These are phyloP conservation scores for Adineta ricciae DNA, from an alignment of 2,888 invertebrate genomes.

Conservation along the genomic window DNA sequence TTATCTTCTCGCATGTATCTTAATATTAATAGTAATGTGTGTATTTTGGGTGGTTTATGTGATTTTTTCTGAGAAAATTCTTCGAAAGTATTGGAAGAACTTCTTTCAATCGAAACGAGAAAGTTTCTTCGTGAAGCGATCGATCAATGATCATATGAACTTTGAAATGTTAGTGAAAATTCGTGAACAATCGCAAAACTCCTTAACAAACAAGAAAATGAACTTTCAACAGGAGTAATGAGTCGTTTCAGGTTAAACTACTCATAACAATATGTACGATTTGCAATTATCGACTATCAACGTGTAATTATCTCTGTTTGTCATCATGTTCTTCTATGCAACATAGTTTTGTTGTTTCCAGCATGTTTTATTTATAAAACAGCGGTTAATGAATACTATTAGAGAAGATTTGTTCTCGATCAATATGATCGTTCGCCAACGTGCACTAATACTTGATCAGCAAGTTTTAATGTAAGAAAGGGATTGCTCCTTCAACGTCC, in stretches of 20 bases:
- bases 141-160: background rate
- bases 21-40: background rate
- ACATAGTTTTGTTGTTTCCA: background rate
- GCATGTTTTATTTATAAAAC: too few species aligned
- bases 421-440: background rate
- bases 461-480: background rate
- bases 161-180: slow-evolving; percentile 7
- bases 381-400: too few species aligned
- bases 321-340: background rate
- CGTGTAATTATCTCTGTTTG: too few species aligned
- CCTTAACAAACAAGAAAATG: too few species aligned
- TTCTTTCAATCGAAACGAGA: background rate
- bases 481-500: background rate
- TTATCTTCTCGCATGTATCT: background rate
- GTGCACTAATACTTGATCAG: background rate
- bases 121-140: background rate
- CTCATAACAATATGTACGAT: too few species aligned
- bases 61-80: background rate
- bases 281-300: too few species aligned
- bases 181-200: background rate
- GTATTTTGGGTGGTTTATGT: background rate
- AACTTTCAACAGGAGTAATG: too few species aligned
- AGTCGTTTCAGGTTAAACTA: too few species aligned
- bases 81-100: background rate
- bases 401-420: too few species aligned